Evolutionary conservation across 2,888 invertebrate species (phyloP), one percentile per base, ranked within the genome.

Genomic region (Rotaria socialis): DNA sequence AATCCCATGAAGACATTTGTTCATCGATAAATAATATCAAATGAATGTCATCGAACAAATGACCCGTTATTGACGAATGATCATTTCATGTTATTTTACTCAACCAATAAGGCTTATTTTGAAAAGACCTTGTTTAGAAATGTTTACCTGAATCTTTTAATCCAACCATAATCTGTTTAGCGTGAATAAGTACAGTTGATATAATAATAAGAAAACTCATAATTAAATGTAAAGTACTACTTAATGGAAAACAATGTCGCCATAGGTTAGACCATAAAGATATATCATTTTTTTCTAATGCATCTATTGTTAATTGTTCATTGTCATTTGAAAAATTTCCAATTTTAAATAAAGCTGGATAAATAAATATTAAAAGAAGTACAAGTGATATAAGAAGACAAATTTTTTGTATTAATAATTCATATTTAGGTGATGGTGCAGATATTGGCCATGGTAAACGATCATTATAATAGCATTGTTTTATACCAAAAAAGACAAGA

Each of bases 101-200:
- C 35, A 27, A 7, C 14, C 35, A 67, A n/a, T 67, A 35, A 19
- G 27, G 10, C n/a, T 67, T 67, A 14, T 4, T 35, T 35, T 16
- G 11, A 67, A 35, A 43, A 41, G 11, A 27, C 0, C 4, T 16
- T 60, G 1, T 24, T 27, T n/a, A 35, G 3, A 35, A 5, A 41
- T 10, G 4, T 41, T 41, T 47, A 80, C 80, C 80, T 43, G 80
- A 24, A 47, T 80, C 47, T 80, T 47, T 80, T 19, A 80, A 11
- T n/a, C 80, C 80, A 47, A 80, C n/a, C 47, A 80, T 43, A 80
- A 80, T 80, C 47, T 80, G 80, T 80, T 80, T 80, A 14, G 80
- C 43, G n/a, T 80, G 24, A 80, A 80, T 80, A 47, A 47, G 47
- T 47, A 47, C 47, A 47, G 47, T n/a, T 47, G 80, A 80, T n/a